A percentile compares a stretch with the other conserved stretches of the same genome.
Conservation (phyloP, 2,888 invertebrate species). For the Lycophotia porphyrea region DNA sequence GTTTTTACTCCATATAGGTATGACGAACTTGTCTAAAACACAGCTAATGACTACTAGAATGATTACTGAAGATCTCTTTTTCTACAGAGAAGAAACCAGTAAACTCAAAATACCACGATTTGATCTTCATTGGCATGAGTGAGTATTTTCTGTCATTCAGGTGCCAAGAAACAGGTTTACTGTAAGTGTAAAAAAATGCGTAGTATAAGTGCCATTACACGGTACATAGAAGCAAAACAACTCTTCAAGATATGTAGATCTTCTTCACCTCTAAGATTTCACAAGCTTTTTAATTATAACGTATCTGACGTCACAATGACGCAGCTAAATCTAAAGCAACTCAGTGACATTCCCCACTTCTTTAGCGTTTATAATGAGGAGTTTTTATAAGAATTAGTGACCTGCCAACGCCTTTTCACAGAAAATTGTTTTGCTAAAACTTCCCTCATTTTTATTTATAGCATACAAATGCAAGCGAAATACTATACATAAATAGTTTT, state of each 20-base stretch:
- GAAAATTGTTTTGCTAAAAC: constrained; percentile 11
- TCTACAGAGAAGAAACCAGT: neutral
- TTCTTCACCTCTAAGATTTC: neutral
- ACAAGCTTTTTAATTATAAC: constrained; percentile 5
- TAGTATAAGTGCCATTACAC: neutral
- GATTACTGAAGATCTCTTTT: neutral
- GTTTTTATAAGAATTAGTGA: constrained; percentile 26
- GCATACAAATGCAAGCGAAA: constrained; percentile 2
- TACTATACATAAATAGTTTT: constrained; percentile 13
- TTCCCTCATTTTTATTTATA: neutral
- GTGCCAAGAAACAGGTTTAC: neutral
- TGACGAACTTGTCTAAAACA: neutral
- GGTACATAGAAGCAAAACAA: neutral
- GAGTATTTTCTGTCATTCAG: neutral
- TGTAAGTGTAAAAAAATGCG: neutral
- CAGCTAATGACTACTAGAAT: neutral
- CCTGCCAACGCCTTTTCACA: constrained; percentile 9
- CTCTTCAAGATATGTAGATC: neutral
- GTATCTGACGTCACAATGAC: constrained; percentile 18
- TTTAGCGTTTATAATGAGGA: constrained; percentile 39
- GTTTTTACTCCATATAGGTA: neutral
- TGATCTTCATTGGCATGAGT: neutral
- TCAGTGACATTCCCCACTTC: constrained; percentile 27
- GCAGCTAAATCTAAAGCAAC: constrained; percentile 19
- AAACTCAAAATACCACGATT: neutral